A percentile compares a stretch with the other conserved stretches of the same genome.
Evolutionary conservation across 2,797 vertebrate genomes (phyloP).

Genomic region (Falco columbarius): DNA sequence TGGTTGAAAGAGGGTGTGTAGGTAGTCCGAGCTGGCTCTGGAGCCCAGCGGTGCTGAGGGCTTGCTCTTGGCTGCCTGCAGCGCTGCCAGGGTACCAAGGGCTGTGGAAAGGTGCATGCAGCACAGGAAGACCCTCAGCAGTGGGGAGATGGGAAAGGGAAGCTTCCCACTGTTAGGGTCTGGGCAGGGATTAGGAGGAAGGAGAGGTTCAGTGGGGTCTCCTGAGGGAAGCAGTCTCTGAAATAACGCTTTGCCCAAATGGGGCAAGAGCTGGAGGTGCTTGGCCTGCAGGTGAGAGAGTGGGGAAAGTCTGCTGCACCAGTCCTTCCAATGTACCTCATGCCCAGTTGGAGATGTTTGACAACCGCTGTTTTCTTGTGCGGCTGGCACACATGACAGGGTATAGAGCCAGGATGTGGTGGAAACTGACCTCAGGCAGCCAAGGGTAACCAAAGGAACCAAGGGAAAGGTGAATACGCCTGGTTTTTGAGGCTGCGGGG

Average conservation of each 20-base stretch:
- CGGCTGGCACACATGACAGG: neutral
- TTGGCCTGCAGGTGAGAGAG: neutral
- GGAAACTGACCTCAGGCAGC: neutral
- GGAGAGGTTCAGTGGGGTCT: neutral
- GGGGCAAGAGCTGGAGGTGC: neutral
- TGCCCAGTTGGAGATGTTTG: neutral
- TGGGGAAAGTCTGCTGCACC: accelerated
- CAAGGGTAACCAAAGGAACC: neutral
- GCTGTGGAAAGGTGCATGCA: accelerated
- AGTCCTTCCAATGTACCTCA: neutral
- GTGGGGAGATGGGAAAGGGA: neutral
- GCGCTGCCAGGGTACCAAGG: neutral
- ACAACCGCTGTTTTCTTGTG: neutral
- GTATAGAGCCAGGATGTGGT: neutral
- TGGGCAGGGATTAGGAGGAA: neutral
- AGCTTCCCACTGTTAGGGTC: neutral
- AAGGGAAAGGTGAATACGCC: neutral
- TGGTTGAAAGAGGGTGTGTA: neutral
- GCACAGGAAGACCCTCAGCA: neutral
- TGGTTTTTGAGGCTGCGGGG: neutral
- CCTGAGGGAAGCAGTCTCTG: neutral
- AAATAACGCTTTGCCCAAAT: neutral
- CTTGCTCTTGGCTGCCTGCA: neutral
- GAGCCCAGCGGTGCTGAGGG: neutral
- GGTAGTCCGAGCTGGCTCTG: neutral